Base-by-base conservation (phyloP, 2,888 invertebrate genomes). In the Pandemis cinnamomeana region DNA sequence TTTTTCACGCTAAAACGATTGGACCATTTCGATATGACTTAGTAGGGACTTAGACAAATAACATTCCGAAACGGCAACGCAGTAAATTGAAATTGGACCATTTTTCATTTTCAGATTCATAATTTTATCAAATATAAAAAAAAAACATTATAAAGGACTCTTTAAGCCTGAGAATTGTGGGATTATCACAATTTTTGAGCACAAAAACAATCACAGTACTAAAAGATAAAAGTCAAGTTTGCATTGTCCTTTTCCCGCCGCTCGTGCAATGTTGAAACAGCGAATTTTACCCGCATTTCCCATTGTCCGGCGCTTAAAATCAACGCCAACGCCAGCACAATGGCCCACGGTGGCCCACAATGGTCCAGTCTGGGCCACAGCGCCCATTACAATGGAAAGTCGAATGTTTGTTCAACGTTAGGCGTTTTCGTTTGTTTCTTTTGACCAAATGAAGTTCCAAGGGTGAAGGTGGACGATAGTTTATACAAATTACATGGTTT, bases 301-400 rank as follows among this genome's bases (percentile, higher is more conserved):
- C 51, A 73, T 73, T 73, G 73, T 73, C 10, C 69, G 60, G 44
- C 73, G 69, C 66, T 73, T 73, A 73, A 73, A 69, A 70, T 70
- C 73, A 58, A 62, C 72, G 64, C 72, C 13, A 20, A 7, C 67
- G 64, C 68, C 13, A 20, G 11, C 67, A 68, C 72, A 72, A 72
- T 72, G 63, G 72, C 11, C 72, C 10, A 48, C 42, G 72, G 46
- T 62, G 63, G 63, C 20, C 67, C 62, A 63, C 72, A 68, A 69
- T 73, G 69, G 72, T n/a, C 68, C n/a, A 60, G 60, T 63, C 44
- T 63, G 58, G 62, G 48, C 68, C 68, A 64, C 72, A 51, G 58
- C 60, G 55, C 63, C 67, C 46, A 53, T 68, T 55, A 72, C 73
- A 73, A 66, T 73, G 69, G 53, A 73, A 73, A 69, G 27, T 73